phyloP scores from a whole-genome alignment of 2,113 vertebrate species.

The Hyaena hyaena region DNA sequence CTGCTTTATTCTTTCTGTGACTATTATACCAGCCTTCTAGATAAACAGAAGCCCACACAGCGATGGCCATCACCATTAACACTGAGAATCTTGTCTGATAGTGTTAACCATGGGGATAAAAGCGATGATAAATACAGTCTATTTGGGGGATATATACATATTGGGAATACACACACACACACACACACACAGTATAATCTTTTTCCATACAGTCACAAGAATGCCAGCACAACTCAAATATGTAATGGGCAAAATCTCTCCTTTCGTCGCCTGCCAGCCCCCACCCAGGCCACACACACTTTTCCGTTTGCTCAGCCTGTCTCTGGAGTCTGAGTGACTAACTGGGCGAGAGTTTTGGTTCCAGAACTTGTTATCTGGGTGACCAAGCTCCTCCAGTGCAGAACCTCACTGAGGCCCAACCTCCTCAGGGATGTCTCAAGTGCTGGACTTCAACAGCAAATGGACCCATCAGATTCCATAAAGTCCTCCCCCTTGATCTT shows the following conservation, averaged over 20 bases:
- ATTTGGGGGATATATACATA: background rate
- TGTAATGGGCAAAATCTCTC: background rate
- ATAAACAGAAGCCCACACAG: background rate
- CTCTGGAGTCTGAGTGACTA: background rate
- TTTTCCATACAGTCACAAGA: background rate
- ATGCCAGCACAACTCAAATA: background rate
- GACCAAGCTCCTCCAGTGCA: background rate
- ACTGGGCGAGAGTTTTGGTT: background rate
- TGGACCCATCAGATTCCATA: background rate
- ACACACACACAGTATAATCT: background rate
- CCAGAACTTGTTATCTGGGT: background rate
- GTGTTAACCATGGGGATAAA: background rate
- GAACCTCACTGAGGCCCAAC: background rate
- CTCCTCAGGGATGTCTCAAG: background rate
- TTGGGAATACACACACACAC: too few species aligned
- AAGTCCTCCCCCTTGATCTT: background rate
- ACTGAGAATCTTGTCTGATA: constrained; percentile 18
- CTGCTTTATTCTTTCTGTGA: background rate
- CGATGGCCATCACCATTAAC: background rate
- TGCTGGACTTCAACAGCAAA: background rate
- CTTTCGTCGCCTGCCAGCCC: background rate
- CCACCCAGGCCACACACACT: accelerated
- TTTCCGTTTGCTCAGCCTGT: background rate
- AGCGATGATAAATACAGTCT: background rate
- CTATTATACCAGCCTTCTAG: background rate